Conservation (phyloP, 2,888 invertebrate species). For the Drosophila imparisetae region DNA sequence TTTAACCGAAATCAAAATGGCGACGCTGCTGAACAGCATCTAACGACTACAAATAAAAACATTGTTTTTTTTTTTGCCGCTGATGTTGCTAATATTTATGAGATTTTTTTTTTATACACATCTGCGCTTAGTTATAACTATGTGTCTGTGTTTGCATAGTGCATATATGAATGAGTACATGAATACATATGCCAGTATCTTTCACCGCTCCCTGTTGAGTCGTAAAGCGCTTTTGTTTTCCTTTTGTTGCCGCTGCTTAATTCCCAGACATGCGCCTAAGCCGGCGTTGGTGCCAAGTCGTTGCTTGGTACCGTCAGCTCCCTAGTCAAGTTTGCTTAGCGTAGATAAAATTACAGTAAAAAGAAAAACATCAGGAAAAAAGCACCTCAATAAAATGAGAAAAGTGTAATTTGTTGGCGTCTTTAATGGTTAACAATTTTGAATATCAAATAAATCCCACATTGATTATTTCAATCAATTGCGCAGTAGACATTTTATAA, state of each 20-base stretch:
- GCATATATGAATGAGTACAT: constrained; percentile 12
- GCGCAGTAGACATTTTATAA: constrained; percentile 34
- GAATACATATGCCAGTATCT: constrained; percentile 30
- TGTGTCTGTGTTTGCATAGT: constrained; percentile 20
- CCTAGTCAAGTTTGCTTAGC: constrained; percentile 15
- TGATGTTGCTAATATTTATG: constrained; percentile 60
- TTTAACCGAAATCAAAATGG: constrained; percentile 70
- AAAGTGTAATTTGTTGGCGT: constrained; percentile 13
- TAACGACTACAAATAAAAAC: constrained; percentile 45
- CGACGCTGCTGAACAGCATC: constrained; percentile 49
- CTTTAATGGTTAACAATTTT: constrained; percentile 11
- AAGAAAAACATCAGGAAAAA: constrained; percentile 19
- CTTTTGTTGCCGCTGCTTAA: constrained; percentile 51
- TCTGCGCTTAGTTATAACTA: constrained; percentile 27
- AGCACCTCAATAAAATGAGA: constrained; percentile 12
- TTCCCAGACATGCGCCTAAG: constrained; percentile 66
- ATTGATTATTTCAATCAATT: constrained; percentile 29
- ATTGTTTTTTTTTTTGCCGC: constrained; percentile 27
- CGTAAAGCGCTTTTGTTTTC: constrained; percentile 52
- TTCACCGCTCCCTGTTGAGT: constrained; percentile 36
- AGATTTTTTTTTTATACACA: constrained; percentile 29
- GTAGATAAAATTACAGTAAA: constrained; percentile 9
- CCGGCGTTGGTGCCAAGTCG: constrained; percentile 66
- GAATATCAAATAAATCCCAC: constrained; percentile 24
- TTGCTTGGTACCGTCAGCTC: constrained; percentile 64